Conservation (phyloP, 2,797 vertebrate species). For the Meriones psammophilus region DNA sequence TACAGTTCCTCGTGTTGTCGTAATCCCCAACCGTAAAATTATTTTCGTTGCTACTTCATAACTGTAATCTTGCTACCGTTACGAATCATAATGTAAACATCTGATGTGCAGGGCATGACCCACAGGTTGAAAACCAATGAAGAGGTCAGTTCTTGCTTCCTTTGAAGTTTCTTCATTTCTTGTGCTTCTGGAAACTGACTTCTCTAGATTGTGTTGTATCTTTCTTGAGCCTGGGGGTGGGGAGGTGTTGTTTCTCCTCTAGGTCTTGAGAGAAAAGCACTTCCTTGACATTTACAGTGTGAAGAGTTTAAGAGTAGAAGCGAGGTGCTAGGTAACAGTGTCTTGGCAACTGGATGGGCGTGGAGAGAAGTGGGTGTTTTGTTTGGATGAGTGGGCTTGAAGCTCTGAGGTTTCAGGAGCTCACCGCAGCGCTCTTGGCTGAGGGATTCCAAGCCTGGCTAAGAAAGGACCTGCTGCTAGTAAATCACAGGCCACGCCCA, state of each 20-base stretch:
- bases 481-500: too few species aligned
- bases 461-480: too few species aligned
- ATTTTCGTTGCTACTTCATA: not conserved
- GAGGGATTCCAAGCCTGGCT: too few species aligned
- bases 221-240: not conserved
- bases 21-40: not conserved
- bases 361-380: not conserved
- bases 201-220: not conserved
- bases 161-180: not conserved
- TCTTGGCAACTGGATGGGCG: not conserved
- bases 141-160: not conserved
- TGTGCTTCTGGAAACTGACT: not conserved
- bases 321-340: not conserved
- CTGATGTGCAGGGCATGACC: not conserved
- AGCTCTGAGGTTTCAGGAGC: not conserved
- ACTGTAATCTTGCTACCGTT: not conserved
- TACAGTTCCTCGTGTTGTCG: not conserved
- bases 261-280: not conserved
- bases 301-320: too few species aligned
- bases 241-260: fast-evolving
- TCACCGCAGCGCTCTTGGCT: too few species aligned
- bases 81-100: not conserved
- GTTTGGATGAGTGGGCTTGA: not conserved
- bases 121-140: not conserved
- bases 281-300: not conserved